These are phyloP conservation scores for Tachina grossa DNA, from an alignment of 2,888 invertebrate species.

Conservation along the genomic window DNA sequence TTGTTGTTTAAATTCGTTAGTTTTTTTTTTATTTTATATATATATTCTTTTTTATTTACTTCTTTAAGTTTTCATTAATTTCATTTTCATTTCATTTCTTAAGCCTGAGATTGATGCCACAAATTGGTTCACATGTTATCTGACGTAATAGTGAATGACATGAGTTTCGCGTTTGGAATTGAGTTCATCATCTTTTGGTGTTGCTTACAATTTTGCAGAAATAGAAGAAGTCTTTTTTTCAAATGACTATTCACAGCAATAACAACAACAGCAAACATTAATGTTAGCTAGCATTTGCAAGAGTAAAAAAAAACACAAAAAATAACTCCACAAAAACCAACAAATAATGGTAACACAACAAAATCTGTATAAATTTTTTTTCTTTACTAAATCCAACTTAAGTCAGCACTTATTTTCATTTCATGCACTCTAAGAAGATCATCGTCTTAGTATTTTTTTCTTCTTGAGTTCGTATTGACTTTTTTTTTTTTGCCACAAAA, in stretches of 20 bases:
- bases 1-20: slow-evolving; percentile 31
- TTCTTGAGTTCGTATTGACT: slow-evolving; percentile 15
- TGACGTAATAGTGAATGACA: slow-evolving; percentile 73
- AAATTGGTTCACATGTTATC: slow-evolving; percentile 80
- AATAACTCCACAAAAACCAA: slow-evolving; percentile 30
- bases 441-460: slow-evolving; percentile 40
- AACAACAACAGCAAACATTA: slow-evolving; percentile 12
- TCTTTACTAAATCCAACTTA: slow-evolving; percentile 38
- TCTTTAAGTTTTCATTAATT: slow-evolving; percentile 61
- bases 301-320: slow-evolving; percentile 19
- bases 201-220: slow-evolving; percentile 58
- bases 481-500: slow-evolving; percentile 30
- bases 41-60: neutral
- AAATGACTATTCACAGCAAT: slow-evolving; percentile 12
- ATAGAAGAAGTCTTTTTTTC: slow-evolving; percentile 54
- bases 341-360: slow-evolving; percentile 24
- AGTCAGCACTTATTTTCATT: slow-evolving; percentile 49
- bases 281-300: slow-evolving; percentile 37
- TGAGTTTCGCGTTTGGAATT: slow-evolving; percentile 73
- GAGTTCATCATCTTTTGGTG: slow-evolving; percentile 73
- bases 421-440: slow-evolving; percentile 42
- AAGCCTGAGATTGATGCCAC: slow-evolving; percentile 81
- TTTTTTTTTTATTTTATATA: slow-evolving; percentile 20
- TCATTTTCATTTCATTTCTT: slow-evolving; percentile 72
- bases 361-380: slow-evolving; percentile 33